phyloP scores from a whole-genome alignment of 2,797 vertebrate species.

The Phoebastria nigripes region DNA sequence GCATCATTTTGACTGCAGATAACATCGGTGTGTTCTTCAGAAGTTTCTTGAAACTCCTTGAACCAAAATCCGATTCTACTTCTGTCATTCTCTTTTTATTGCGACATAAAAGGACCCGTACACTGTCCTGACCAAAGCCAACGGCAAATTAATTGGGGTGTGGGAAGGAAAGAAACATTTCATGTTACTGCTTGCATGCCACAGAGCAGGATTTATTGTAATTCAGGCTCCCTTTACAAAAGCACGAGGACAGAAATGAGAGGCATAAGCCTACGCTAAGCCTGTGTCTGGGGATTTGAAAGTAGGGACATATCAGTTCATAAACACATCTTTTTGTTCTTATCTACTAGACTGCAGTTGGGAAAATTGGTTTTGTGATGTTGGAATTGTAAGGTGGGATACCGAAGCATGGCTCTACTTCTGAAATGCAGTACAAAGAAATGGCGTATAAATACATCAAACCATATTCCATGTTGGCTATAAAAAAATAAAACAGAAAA shows the following conservation, averaged over 20 bases:
- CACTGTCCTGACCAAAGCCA: background rate
- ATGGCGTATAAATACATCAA: background rate
- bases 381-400: slow-evolving; percentile 79
- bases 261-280: background rate
- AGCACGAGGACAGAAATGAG: background rate
- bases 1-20: background rate
- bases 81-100: background rate
- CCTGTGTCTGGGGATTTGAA: background rate
- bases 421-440: background rate
- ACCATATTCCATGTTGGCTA: background rate
- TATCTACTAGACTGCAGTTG: slow-evolving; percentile 50
- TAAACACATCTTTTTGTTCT: background rate
- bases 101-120: background rate
- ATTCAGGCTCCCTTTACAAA: background rate
- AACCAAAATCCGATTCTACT: background rate
- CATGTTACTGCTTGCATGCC: background rate
- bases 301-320: background rate
- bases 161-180: background rate
- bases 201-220: background rate
- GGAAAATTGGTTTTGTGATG: slow-evolving; percentile 74
- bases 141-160: background rate
- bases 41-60: background rate
- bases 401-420: background rate
- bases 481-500: background rate
- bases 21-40: background rate